Conservation (phyloP, 2,888 invertebrate genomes). For the Rhagonycha fulva region DNA sequence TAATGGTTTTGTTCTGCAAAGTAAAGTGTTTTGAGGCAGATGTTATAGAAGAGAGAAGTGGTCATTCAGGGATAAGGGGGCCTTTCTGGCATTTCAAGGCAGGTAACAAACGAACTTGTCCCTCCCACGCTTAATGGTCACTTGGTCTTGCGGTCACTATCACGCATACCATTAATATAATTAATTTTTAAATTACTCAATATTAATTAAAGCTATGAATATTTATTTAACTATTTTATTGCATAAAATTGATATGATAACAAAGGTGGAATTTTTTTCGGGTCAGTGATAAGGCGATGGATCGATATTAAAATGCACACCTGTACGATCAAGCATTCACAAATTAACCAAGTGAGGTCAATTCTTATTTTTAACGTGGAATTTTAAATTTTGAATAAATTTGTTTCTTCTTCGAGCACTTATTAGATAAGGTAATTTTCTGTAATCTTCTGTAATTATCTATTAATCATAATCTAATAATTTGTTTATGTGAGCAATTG, state of each 20-base stretch:
- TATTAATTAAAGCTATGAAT: neutral
- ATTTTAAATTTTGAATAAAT: neutral
- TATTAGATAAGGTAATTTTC: neutral
- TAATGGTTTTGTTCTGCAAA: slow-evolving; percentile 7
- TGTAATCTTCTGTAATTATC: neutral
- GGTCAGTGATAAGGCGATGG: neutral
- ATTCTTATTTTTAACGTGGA: neutral
- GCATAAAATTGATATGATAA: neutral
- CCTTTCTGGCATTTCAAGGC: slow-evolving; percentile 36
- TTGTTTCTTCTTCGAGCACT: neutral
- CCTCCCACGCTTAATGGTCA: slow-evolving; percentile 38
- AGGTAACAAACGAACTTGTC: slow-evolving; percentile 39
- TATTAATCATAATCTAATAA: neutral
- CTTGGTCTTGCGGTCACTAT: slow-evolving; percentile 37
- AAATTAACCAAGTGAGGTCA: neutral
- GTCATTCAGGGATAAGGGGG: slow-evolving; percentile 20
- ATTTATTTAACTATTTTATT: neutral
- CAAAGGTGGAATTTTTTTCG: neutral
- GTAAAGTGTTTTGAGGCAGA: neutral
- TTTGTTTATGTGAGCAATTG: neutral
- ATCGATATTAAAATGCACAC: neutral
- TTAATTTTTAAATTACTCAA: neutral
- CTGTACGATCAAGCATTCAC: neutral
- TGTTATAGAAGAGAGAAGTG: slow-evolving; percentile 23
- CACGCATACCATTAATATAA: slow-evolving; percentile 19